Conservation (phyloP, 2,888 invertebrate species). For the Lasioglossum leucozonium region DNA sequence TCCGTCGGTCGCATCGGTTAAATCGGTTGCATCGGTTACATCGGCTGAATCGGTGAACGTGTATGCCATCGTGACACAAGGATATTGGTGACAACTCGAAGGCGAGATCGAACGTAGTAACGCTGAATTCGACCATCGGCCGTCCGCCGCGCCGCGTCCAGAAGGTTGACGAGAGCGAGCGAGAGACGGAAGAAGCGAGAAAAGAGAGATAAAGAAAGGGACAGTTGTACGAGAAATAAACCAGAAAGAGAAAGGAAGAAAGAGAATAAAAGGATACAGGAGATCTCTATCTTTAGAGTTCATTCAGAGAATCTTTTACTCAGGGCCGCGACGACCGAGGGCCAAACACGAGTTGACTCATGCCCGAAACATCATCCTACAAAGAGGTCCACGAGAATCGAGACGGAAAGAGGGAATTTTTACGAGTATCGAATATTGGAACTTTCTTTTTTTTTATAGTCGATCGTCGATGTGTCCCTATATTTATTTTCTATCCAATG, state of each 20-base stretch:
- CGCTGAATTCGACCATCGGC: constrained; percentile 20
- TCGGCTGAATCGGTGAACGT: not conserved
- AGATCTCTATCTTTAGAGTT: constrained; percentile 78
- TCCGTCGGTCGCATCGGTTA: not conserved
- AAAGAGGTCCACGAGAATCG: constrained; percentile 7
- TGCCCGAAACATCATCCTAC: constrained; percentile 47
- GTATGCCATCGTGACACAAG: not conserved
- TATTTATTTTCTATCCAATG: not conserved
- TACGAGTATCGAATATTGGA: not conserved
- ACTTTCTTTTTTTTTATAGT: not conserved
- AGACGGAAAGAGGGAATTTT: constrained; percentile 7
- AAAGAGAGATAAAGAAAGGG: not conserved
- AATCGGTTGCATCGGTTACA: not conserved
- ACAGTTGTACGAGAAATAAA: constrained; percentile 13
- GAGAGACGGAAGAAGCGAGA: constrained; percentile 26
- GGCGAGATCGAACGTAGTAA: constrained; percentile 16
- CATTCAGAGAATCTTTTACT: constrained; percentile 78
- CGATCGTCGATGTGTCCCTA: not conserved
- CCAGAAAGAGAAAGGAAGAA: constrained; percentile 28
- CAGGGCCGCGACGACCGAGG: constrained; percentile 49
- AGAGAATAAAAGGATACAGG: constrained; percentile 34
- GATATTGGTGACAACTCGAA: not conserved
- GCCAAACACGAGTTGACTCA: constrained; percentile 73
- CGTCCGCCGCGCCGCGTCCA: not conserved
- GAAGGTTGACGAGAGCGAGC: constrained; percentile 37